Percentiles rank a stretch among this genome's conserved stretches.
Conservation (phyloP, 2,888 invertebrate species). For the Notodonta ziczac region DNA sequence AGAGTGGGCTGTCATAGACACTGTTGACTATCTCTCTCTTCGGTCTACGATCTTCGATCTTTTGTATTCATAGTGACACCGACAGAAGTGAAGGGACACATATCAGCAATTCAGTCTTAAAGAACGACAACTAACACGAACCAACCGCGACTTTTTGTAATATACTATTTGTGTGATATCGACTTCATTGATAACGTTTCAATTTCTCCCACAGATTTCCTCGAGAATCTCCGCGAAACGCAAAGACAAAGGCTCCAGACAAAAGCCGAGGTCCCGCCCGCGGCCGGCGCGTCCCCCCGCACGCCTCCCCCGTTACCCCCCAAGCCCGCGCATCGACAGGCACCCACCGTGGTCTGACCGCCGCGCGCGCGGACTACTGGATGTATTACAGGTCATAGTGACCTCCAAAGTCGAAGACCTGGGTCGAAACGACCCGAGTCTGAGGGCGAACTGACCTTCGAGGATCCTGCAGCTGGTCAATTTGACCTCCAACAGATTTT, state of each 20-base stretch:
- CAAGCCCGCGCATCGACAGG: slow-evolving; percentile 57
- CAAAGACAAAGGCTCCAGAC: slow-evolving; percentile 59
- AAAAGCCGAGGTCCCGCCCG: slow-evolving; percentile 15
- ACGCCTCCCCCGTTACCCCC: slow-evolving; percentile 70
- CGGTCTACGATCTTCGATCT: too few species aligned
- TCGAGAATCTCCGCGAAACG: slow-evolving; percentile 74
- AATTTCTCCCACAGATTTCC: slow-evolving; percentile 58
- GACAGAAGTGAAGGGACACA: too few species aligned
- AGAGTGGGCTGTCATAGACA: too few species aligned
- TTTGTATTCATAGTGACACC: too few species aligned
- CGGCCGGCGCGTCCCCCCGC: slow-evolving; percentile 48
- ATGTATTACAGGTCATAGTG: neutral
- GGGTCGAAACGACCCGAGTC: neutral
- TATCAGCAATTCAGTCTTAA: too few species aligned
- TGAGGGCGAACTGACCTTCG: neutral
- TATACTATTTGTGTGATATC: too few species aligned
- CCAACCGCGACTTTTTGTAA: too few species aligned
- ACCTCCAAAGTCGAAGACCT: slow-evolving; percentile 1
- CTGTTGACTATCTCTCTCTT: too few species aligned
- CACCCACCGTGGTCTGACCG: slow-evolving; percentile 64
- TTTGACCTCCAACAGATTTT: too few species aligned
- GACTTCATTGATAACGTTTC: too few species aligned
- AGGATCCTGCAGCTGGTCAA: neutral
- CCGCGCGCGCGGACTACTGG: neutral
- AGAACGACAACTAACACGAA: too few species aligned